Conservation (phyloP, 2,888 invertebrate genomes). For the Hetaerina titia region DNA sequence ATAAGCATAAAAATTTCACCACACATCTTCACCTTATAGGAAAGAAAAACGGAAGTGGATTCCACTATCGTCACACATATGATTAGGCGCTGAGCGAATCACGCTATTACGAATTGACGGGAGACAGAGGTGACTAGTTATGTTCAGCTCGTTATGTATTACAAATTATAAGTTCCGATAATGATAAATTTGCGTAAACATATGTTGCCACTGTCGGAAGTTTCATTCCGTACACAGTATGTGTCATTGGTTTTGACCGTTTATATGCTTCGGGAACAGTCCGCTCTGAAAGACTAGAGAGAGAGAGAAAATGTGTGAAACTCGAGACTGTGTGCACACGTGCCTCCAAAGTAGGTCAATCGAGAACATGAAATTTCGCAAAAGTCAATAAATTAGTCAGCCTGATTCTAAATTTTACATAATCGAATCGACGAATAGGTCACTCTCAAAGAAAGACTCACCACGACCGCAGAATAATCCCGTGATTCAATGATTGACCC, state of each 20-base stretch:
- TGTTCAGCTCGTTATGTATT: too few relatives aligned
- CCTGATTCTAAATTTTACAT: neutral
- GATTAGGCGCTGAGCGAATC: too few relatives aligned
- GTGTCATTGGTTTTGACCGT: neutral
- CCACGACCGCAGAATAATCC: neutral
- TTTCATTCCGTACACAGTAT: neutral
- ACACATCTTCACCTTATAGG: too few relatives aligned
- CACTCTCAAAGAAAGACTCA: neutral
- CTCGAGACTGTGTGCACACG: neutral
- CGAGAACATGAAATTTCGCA: neutral
- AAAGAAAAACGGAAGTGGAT: too few relatives aligned
- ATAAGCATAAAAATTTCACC: too few relatives aligned
- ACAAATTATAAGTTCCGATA: too few relatives aligned
- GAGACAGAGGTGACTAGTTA: too few relatives aligned
- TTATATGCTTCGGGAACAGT: neutral
- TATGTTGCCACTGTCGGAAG: neutral
- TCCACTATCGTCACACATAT: too few relatives aligned
- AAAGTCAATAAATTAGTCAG: neutral
- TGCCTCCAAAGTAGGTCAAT: neutral
- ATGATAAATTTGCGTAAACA: too few relatives aligned
- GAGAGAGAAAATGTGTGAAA: slow-evolving; percentile 2
- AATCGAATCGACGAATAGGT: neutral
- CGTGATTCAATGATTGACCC: neutral
- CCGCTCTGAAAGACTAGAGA: neutral
- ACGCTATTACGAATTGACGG: too few relatives aligned